These are phyloP conservation scores for Drosophila bunnanda DNA, from an alignment of 2,888 invertebrate genomes.

Conservation along the genomic window DNA sequence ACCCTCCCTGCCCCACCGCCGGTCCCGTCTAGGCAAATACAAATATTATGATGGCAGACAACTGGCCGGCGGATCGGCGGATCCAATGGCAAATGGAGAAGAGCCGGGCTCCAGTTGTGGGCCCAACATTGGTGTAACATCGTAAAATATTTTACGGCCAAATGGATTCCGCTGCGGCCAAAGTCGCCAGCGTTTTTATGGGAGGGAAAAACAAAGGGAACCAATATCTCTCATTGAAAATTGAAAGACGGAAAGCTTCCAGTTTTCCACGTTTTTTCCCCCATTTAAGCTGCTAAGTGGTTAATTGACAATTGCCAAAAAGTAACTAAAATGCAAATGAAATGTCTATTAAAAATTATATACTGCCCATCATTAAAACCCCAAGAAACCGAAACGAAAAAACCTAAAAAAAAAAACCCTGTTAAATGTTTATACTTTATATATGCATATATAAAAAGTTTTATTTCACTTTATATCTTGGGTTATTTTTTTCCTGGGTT, in stretches of 20 bases:
- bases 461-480: conserved; percentile 42
- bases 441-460: conserved; percentile 35
- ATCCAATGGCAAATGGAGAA: conserved; percentile 5
- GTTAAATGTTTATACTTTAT: conserved; percentile 30
- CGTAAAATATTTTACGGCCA: conserved; percentile 79
- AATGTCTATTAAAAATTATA: conserved; percentile 44
- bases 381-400: conserved; percentile 20
- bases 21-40: conserved; percentile 72
- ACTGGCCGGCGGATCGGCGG: conserved; percentile 26
- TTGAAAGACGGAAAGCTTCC: conserved; percentile 11
- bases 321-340: conserved; percentile 41
- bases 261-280: conserved; percentile 4
- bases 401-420: not conserved
- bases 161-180: conserved; percentile 52
- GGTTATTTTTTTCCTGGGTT: conserved; percentile 12
- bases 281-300: conserved; percentile 29
- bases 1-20: not conserved
- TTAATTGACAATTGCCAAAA: conserved; percentile 40
- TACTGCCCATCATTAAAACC: conserved; percentile 47
- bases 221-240: conserved; percentile 7
- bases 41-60: conserved; percentile 79
- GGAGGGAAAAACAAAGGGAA: conserved; percentile 26
- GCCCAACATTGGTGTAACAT: conserved; percentile 71
- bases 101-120: conserved; percentile 36
- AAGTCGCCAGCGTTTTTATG: conserved; percentile 72